Percentiles rank a stretch among this genome's conserved stretches.
These are phyloP conservation scores for Sycophila texana DNA, from an alignment of 2,888 invertebrate genomes.

Conservation along the genomic window DNA sequence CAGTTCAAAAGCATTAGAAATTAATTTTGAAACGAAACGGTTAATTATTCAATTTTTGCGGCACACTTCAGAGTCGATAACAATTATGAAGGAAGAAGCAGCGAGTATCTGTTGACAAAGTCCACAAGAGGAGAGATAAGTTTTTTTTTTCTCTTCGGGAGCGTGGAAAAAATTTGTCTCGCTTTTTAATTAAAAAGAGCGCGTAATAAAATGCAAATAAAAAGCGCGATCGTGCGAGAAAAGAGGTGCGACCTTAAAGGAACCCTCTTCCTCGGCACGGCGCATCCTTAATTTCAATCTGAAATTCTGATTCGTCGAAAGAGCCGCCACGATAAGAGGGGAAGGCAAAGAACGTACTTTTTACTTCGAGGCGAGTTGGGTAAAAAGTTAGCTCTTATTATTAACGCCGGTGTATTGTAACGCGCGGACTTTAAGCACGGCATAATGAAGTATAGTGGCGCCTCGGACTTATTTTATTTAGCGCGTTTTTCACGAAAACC, in stretches of 20 bases:
- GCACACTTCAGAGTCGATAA: not conserved
- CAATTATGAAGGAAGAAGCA: not conserved
- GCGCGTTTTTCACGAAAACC: not conserved
- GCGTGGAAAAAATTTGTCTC: not conserved
- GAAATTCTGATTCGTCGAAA: slow-evolving; percentile 42
- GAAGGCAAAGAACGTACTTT: not conserved
- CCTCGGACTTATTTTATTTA: not conserved
- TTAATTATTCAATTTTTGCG: too few relatives aligned
- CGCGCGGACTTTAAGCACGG: not conserved
- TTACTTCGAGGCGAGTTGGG: not conserved
- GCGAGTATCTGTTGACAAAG: too few relatives aligned
- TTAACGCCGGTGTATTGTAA: not conserved
- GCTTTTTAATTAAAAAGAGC: slow-evolving; percentile 33
- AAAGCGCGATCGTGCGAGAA: slow-evolving; percentile 14
- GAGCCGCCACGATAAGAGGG: not conserved
- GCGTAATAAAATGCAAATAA: slow-evolving; percentile 36
- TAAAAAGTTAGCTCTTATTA: not conserved
- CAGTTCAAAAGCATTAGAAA: too few relatives aligned
- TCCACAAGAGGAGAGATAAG: too few relatives aligned
- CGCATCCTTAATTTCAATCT: slow-evolving; percentile 42
- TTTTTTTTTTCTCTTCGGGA: not conserved
- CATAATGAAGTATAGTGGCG: not conserved
- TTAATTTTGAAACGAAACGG: too few relatives aligned
- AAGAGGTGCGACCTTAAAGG: not conserved
- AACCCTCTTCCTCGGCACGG: not conserved